Percentiles rank a stretch among this genome's conserved stretches.
Evolutionary conservation across 2,888 invertebrate species (phyloP).

Genomic region (Campoplex capitator): DNA sequence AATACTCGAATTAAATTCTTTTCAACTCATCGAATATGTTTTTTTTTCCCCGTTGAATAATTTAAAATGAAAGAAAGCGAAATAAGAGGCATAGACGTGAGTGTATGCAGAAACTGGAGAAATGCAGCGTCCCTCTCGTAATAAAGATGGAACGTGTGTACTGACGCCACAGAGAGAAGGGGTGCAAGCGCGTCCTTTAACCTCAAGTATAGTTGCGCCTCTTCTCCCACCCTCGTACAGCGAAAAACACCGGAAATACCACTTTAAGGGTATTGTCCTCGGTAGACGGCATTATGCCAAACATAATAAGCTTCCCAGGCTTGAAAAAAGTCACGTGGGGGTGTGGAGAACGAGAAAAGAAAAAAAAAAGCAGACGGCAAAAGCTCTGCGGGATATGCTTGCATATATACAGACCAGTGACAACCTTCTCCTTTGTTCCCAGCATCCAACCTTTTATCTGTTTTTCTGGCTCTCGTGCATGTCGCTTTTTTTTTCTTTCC

Average conservation of each 20-base stretch:
- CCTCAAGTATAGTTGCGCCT: background rate
- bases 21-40: background rate
- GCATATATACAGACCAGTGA: background rate
- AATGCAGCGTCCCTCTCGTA: slow-evolving; percentile 2
- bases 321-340: slow-evolving; percentile 31
- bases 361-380: slow-evolving; percentile 17
- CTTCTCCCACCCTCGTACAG: background rate
- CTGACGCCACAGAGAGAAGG: background rate
- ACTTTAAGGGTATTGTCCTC: slow-evolving; percentile 61
- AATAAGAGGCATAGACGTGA: background rate
- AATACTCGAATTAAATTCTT: background rate
- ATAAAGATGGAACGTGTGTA: slow-evolving; percentile 41
- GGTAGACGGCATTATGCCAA: slow-evolving; percentile 63
- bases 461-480: slow-evolving; percentile 11
- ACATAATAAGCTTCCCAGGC: slow-evolving; percentile 57
- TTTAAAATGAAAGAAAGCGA: background rate
- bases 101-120: slow-evolving; percentile 30
- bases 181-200: slow-evolving; percentile 12
- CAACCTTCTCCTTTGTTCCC: slow-evolving; percentile 33
- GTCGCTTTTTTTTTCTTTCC: background rate
- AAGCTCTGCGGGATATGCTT: slow-evolving; percentile 48
- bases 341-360: slow-evolving; percentile 33
- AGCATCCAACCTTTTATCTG: slow-evolving; percentile 43
- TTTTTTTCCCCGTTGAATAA: background rate
- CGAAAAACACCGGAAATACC: slow-evolving; percentile 41